Percentiles rank a stretch among this genome's conserved stretches.
phyloP scores from a whole-genome alignment of 2,888 invertebrate genomes.

The Microchrysa polita region DNA sequence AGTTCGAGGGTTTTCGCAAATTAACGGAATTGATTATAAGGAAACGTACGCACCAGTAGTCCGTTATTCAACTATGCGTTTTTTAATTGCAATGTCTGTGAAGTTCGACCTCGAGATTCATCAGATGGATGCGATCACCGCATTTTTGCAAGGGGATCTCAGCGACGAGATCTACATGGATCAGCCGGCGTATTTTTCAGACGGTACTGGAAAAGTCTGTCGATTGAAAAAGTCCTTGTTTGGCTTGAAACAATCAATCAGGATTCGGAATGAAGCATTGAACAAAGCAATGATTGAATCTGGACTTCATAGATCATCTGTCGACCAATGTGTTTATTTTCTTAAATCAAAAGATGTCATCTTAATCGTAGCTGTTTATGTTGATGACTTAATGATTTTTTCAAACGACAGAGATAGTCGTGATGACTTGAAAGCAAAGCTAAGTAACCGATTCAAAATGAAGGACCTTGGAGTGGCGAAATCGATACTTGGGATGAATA shows the following conservation, averaged over 20 bases:
- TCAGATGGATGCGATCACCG: no score
- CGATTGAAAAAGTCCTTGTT: background rate
- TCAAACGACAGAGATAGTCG: background rate
- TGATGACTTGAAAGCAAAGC: background rate
- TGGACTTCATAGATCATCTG: background rate
- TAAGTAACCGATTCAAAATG: background rate
- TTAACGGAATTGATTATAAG: background rate
- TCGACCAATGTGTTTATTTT: conserved; percentile 5
- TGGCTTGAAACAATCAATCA: background rate
- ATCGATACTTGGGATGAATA: background rate
- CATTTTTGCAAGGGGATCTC: no score
- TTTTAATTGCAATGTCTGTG: no score
- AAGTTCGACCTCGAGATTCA: no score
- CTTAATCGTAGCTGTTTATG: background rate
- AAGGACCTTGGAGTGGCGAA: background rate
- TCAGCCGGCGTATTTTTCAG: no score
- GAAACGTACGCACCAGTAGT: background rate
- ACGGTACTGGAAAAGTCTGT: background rate
- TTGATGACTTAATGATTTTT: background rate
- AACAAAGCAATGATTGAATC: background rate
- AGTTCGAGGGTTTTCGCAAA: background rate
- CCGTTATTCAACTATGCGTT: no score
- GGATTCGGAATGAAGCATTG: background rate
- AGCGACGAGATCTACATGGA: no score
- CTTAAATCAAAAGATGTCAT: background rate